phyloP scores from a whole-genome alignment of 2,113 vertebrate species.

The Ceyx cyanopectus region DNA sequence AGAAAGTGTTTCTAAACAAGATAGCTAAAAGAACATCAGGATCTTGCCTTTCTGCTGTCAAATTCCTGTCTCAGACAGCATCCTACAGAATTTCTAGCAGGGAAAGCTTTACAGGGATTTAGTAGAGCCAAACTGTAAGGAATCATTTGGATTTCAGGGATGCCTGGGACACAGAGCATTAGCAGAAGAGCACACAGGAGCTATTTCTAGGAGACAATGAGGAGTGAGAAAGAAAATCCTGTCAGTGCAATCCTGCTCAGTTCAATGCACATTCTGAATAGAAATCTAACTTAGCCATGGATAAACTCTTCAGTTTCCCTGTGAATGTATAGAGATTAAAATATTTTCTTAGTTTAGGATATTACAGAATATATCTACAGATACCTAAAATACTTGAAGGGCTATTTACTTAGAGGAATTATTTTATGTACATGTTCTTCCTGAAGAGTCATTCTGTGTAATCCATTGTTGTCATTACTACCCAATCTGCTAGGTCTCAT shows the following conservation, averaged over 20 bases:
- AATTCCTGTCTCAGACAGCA: not conserved
- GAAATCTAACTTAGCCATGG: not conserved
- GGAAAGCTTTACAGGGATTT: not conserved
- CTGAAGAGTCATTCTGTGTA: not conserved
- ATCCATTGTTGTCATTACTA: constrained; percentile 50
- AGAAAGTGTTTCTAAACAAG: not conserved
- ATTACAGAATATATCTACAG: not conserved
- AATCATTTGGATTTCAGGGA: not conserved
- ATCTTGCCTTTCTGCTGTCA: not conserved
- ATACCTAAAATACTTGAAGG: not conserved
- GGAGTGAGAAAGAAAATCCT: not conserved
- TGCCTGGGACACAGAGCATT: not conserved
- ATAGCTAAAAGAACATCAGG: not conserved
- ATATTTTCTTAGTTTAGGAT: not conserved
- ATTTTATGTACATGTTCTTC: not conserved
- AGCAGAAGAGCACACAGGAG: not conserved
- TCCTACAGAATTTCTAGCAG: not conserved
- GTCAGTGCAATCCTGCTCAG: not conserved
- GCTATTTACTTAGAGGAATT: not conserved
- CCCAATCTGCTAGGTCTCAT: constrained; percentile 22
- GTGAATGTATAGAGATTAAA: not conserved
- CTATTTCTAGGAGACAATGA: not conserved
- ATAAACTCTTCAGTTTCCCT: not conserved
- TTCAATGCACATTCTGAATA: not conserved
- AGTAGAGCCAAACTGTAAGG: not conserved